Base-by-base conservation (phyloP, 2,797 vertebrate genomes). In the Hydrocynus forskahlii region DNA sequence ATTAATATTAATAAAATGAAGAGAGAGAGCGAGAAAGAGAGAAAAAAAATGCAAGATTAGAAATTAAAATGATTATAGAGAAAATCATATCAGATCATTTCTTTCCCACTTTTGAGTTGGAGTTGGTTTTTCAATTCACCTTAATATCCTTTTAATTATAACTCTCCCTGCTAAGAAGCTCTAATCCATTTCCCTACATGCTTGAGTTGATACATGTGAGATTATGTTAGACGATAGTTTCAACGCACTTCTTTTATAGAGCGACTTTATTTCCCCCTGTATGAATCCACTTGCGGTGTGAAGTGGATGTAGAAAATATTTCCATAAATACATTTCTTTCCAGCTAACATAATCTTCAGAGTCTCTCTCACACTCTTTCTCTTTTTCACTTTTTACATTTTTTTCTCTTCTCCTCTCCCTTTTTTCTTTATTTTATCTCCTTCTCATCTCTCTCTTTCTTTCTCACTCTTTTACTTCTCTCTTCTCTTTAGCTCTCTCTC, bases 1-100 rank as follows among this genome's bases (percentile, higher is more conserved):
- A 80, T 55, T 76, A 66, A 83, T 72, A 80, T 77, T 73, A 80
- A 59, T 73, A 66, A 80, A 80, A 50, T 5, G 68, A 60, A 64
- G 67, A 21, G 57, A 25, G 25, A 64, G 59, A 16, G 45, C 17
- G 25, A 50, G 57, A 25, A 17, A 12, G 40, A 35, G 5, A 75
- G 45, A 43, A 71, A 57, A 52, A 80, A 50, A 45, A 52, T 12
- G 13, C 43, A 45, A 79, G 48, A 79, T 55, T 67, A 54, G n/a
- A 81, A 67, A 57, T 71, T 55, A 72, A 67, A 72, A 67, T 50
- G 38, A 57, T 17, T 71, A 73, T 59, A 55, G 60, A 73, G 50
- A 50, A 79, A 71, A 59, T 74, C 71, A 74, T 74, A 72, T 74
- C 71, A 74, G 71, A 74, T 74, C 52, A 57, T 74, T 74, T 40